phyloP scores from a whole-genome alignment of 64 coral and sea anemone genomes.

The Pocillopora damicornis region DNA sequence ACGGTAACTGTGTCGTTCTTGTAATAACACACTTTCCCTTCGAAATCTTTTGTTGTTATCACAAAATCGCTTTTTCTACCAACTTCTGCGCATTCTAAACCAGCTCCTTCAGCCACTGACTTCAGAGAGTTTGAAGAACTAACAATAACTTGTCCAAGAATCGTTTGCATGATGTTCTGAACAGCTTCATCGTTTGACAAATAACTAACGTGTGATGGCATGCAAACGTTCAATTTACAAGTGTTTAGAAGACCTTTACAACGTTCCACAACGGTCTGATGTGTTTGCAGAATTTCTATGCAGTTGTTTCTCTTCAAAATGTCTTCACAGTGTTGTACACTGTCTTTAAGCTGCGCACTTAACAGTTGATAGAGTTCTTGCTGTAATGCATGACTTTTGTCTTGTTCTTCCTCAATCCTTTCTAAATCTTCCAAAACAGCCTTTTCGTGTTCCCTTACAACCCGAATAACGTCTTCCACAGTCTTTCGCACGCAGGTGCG shows the following conservation, averaged over 20 bases:
- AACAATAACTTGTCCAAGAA: not conserved
- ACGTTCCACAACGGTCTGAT: not conserved
- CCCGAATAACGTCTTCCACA: conserved; percentile 20
- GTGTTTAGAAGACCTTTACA: not conserved
- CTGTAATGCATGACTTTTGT: conserved; percentile 1
- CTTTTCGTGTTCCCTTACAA: conserved; percentile 40
- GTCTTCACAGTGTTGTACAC: not conserved
- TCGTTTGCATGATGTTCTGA: not conserved
- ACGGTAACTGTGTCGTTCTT: not conserved
- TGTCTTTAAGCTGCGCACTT: not conserved
- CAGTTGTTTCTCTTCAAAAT: not conserved
- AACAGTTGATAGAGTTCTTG: not conserved
- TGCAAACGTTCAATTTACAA: not conserved
- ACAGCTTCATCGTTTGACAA: not conserved
- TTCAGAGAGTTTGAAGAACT: not conserved
- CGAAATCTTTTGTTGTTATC: not conserved
- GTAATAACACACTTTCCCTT: not conserved
- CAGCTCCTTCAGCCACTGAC: not conserved
- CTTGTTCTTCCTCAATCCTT: conserved; percentile 28
- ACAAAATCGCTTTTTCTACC: not conserved
- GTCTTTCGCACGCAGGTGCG: not conserved
- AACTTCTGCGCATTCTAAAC: not conserved
- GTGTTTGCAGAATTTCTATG: not conserved
- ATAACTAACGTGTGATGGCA: not conserved
- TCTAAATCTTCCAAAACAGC: conserved; percentile 19